These are phyloP conservation scores for Watsonalla binaria DNA, from an alignment of 2,888 invertebrate genomes.

Conservation along the genomic window DNA sequence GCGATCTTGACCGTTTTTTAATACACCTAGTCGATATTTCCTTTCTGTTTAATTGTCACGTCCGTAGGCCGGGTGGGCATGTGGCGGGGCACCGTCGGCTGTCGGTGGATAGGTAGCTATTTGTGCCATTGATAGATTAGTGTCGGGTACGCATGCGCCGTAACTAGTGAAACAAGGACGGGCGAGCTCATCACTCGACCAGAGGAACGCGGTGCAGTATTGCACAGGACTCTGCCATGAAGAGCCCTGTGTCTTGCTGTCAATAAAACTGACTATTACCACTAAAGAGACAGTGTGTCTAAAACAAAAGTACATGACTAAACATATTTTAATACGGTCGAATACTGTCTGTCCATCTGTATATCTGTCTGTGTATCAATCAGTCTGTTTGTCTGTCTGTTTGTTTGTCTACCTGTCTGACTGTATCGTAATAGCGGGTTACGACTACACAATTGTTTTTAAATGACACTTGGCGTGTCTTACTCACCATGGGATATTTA, in stretches of 20 bases:
- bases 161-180: constrained; percentile 4
- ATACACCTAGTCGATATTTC: constrained; percentile 35
- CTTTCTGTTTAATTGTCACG: constrained; percentile 54
- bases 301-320: too few species aligned
- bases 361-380: too few species aligned
- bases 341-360: too few species aligned
- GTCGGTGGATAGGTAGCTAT: constrained; percentile 12
- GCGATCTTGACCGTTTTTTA: constrained; percentile 27
- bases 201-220: background rate
- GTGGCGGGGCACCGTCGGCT: background rate
- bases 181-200: constrained; percentile 7
- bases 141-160: constrained; percentile 15
- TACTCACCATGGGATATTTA: too few species aligned
- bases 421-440: too few species aligned
- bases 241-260: background rate
- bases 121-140: constrained; percentile 10
- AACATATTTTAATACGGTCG: too few species aligned
- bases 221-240: background rate
- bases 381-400: too few species aligned
- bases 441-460: too few species aligned
- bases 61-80: constrained; percentile 25
- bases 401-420: too few species aligned
- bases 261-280: background rate
- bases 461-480: too few species aligned
- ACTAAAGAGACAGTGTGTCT: too few species aligned